phyloP scores from a whole-genome alignment of 1,140 invertebrate genomes.

The Lerema accius region DNA sequence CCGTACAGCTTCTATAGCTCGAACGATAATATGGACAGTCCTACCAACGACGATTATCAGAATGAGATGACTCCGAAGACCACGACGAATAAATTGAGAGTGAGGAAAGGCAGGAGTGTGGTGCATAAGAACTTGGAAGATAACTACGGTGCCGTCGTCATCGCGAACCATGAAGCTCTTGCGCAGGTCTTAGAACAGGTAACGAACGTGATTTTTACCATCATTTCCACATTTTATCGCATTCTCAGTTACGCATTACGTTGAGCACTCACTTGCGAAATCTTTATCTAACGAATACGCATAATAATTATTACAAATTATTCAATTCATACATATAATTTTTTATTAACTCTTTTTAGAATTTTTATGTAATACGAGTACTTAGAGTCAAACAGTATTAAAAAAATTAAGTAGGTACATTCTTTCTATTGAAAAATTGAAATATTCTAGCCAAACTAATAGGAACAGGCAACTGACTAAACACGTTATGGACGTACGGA shows the following conservation, averaged over 20 bases:
- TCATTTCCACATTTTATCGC: slow-evolving; percentile 1
- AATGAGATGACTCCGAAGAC: slow-evolving; percentile 74
- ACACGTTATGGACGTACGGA: no score
- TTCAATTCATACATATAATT: background rate
- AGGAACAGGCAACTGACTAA: no score
- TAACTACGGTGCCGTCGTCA: slow-evolving; percentile 93
- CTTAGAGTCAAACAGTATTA: no score
- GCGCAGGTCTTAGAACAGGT: slow-evolving; percentile 93
- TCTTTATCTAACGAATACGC: background rate
- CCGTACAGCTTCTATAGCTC: slow-evolving; percentile 89
- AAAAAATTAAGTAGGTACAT: no score
- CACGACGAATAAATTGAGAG: slow-evolving; percentile 86
- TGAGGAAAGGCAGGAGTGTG: slow-evolving; percentile 89
- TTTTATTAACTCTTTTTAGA: background rate
- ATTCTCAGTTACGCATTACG: background rate
- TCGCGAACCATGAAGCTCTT: slow-evolving; percentile 94
- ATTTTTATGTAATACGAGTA: background rate
- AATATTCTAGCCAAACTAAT: no score
- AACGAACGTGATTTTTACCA: slow-evolving; percentile 42
- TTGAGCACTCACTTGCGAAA: background rate
- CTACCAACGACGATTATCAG: slow-evolving; percentile 74
- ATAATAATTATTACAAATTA: background rate
- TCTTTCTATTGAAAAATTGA: no score
- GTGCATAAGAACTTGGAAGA: slow-evolving; percentile 93
- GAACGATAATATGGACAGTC: slow-evolving; percentile 72